phyloP scores from a whole-genome alignment of 2,797 vertebrate species.

The Acipenser oxyrinchus region DNA sequence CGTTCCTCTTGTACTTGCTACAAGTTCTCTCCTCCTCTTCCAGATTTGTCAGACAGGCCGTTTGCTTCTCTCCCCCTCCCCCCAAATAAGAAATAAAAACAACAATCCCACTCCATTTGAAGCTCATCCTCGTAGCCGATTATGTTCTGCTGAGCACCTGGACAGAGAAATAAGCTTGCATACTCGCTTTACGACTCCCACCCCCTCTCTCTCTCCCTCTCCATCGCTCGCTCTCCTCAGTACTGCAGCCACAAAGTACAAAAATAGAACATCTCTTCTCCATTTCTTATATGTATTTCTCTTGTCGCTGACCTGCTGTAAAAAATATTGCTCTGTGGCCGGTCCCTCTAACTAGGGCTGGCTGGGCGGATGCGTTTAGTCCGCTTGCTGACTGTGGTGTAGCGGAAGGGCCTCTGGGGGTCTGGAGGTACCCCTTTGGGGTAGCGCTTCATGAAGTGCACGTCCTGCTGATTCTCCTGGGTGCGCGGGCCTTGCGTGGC shows the following conservation, averaged over 20 bases:
- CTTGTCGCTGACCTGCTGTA: conserved; percentile 52
- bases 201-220: too few species aligned
- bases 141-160: too few species aligned
- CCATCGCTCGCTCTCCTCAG: conserved; percentile 35
- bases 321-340: conserved; percentile 1
- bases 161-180: too few species aligned
- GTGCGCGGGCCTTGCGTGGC: conserved; percentile 72
- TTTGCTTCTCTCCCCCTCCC: too few species aligned
- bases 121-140: too few species aligned
- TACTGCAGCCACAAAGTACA: conserved; percentile 66
- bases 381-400: conserved; percentile 77
- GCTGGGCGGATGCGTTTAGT: conserved; percentile 67
- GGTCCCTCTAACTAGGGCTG: conserved; percentile 53
- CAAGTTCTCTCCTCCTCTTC: not conserved
- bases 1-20: not conserved
- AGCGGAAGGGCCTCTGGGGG: conserved; percentile 71
- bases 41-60: too few species aligned
- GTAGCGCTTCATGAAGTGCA: conserved; percentile 81
- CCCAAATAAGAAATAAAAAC: too few species aligned
- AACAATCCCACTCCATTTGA: too few species aligned
- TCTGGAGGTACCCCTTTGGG: conserved; percentile 66
- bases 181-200: too few species aligned
- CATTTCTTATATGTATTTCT: conserved; percentile 72
- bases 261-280: conserved; percentile 70
- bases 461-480: conserved; percentile 75